Base-by-base conservation (phyloP, 1,140 invertebrate species). In the Mercenaria mercenaria region DNA sequence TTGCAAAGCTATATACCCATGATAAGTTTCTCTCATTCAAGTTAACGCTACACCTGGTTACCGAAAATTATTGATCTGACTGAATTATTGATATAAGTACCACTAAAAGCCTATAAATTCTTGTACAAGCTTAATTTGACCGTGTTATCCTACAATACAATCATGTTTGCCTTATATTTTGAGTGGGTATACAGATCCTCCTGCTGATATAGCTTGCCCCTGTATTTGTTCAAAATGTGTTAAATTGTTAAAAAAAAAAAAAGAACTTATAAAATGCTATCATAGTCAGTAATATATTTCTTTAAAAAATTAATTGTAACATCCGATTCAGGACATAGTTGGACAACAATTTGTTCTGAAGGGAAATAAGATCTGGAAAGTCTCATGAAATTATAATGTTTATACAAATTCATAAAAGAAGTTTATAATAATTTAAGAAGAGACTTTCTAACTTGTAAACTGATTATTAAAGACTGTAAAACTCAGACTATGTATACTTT, bases 151-250 rank as follows among this genome's bases (percentile, higher is more conserved):
- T 2, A 39, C n/a, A 20, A 29, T 39, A 72, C 20, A 37, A 20
- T 72, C 56, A 72, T 72, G 67, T 72, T 72, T 72, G 67, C 67
- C 34, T 72, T 72, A 72, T 37, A 72, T 72, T n/a, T 41, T 4
- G 18, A 39, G 34, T 39, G 67, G 34, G 0, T 20, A 41, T 41
- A 72, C 23, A 37, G 18, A 39, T 72, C 15, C 32, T 29, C 2
- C 2, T 4, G 61, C 32, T 67, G 61, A 67, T 67, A 67, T 11
- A 61, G n/a, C 20, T 23, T 56, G 20, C 20, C 52, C 52, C 52
- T 56, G 52, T 56, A 11, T 56, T 56, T 56, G 8, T 56, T 56
- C 52, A 56, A 56, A 56, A 13, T 13, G 52, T 13, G 20, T 20
- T 56, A 56, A 56, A 56, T 11, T 23, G 15, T 13, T 13, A 56